Evolutionary conservation across 2,888 invertebrate genomes (phyloP).

Genomic region (Drosophila prostipennis): DNA sequence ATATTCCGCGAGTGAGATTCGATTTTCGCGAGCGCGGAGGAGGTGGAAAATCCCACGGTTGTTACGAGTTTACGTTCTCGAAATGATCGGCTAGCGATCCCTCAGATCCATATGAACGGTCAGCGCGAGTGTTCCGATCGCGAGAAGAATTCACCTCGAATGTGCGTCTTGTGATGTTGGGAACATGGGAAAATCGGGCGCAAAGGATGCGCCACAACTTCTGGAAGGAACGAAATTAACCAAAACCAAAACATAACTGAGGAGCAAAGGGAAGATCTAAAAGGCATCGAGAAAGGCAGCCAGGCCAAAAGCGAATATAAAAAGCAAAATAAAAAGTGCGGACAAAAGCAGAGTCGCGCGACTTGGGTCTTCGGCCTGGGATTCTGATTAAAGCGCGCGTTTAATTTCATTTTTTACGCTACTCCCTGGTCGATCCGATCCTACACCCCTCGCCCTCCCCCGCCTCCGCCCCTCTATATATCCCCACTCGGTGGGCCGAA

Average conservation of each 20-base stretch:
- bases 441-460: not conserved
- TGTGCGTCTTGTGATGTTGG: conserved; percentile 41
- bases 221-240: conserved; percentile 38
- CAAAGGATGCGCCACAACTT: conserved; percentile 66
- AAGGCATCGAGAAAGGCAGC: conserved; percentile 15
- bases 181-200: conserved; percentile 66
- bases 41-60: conserved; percentile 41
- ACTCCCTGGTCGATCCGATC: conserved; percentile 50
- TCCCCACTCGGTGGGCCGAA: conserved; percentile 9
- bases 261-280: conserved; percentile 28
- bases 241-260: conserved; percentile 39
- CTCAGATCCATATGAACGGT: conserved; percentile 33
- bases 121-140: conserved; percentile 38
- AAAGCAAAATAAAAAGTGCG: conserved; percentile 38
- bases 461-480: not conserved
- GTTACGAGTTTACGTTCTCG: conserved; percentile 31
- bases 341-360: conserved; percentile 50
- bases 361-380: conserved; percentile 30
- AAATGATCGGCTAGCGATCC: conserved; percentile 25
- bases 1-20: conserved; percentile 25
- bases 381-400: conserved; percentile 80
- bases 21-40: conserved; percentile 42
- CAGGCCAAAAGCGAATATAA: conserved; percentile 1
- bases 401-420: conserved; percentile 81
- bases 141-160: conserved; percentile 22